Evolutionary conservation across 2,888 invertebrate genomes (phyloP).

Genomic region (Archips xylosteana): DNA sequence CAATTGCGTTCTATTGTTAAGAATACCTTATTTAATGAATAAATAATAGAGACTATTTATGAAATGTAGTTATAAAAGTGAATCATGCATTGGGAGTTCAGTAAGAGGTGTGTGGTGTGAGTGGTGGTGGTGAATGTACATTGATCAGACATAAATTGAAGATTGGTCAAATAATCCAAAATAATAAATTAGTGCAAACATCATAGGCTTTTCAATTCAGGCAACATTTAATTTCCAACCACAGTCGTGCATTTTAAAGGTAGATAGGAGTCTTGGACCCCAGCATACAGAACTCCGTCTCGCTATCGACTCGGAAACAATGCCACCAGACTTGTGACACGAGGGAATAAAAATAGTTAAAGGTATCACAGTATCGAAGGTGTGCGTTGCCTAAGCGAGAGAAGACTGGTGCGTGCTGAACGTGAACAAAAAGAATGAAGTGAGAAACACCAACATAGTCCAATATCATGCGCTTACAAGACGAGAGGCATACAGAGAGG

Average conservation of each 20-base stretch:
- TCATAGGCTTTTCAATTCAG: constrained; percentile 65
- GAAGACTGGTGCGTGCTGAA: constrained; percentile 82
- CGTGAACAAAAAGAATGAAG: constrained; percentile 68
- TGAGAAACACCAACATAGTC: constrained; percentile 77
- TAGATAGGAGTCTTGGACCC: constrained; percentile 47
- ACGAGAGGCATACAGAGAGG: constrained; percentile 80
- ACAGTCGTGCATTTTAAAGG: constrained; percentile 68
- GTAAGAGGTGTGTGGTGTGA: constrained; percentile 49
- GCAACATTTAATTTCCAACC: constrained; percentile 76
- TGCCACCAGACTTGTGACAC: constrained; percentile 50
- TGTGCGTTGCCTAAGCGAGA: constrained; percentile 77
- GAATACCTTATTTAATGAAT: background rate
- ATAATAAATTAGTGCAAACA: constrained; percentile 68
- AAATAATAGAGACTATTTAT: constrained; percentile 28
- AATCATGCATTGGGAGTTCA: constrained; percentile 71
- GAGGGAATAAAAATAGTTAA: constrained; percentile 55
- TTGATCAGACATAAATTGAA: constrained; percentile 55
- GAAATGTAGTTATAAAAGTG: constrained; percentile 55
- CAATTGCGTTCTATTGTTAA: constrained; percentile 15
- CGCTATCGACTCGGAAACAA: constrained; percentile 46
- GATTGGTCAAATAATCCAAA: constrained; percentile 46
- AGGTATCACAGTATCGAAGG: constrained; percentile 63
- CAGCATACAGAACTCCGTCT: constrained; percentile 44
- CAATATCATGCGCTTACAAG: constrained; percentile 81
- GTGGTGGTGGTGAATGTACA: constrained; percentile 58